Evolutionary conservation across 2,113 vertebrate genomes (phyloP), one percentile per base, ranked within the genome.

Genomic region (Acanthochromis polyacanthus): DNA sequence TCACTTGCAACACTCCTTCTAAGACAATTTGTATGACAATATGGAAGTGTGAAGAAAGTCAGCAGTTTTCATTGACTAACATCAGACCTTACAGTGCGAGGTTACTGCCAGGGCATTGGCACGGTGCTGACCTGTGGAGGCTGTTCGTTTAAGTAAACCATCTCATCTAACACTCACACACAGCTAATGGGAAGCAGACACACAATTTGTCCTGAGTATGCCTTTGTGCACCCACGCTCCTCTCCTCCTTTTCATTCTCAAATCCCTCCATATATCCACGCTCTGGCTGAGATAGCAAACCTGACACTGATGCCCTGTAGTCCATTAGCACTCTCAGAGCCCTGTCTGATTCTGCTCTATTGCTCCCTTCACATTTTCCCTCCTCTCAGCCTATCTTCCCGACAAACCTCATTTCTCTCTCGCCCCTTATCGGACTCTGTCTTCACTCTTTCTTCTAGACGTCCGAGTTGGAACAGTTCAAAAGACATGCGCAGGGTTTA

Each of bases 291-390:
- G 84, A 91, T 81, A 90, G 86, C 88, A 83, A 91, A 89, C 82
- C 88, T 93, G 92, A 94, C 90, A 93, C 91, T 78, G 90, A 88
- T 91, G 92, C 89, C 91, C 90, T 77, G 74, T 4, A 87, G 83
- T 93, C 91, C 90, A 93, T 93, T 93, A 93, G 81, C 71, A 63
- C 80, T 81, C 67, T 74, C 70, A 61, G 76, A 79, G 83, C 78
- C 63, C 62, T 10, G 57, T 74, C 72, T 53, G 60, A 76, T 51
- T 71, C 76, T 82, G 85, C 63, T 71, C 79, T 70, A 5, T 63
- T 72, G 78, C 84, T 84, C 81, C 80, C 71, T 80, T 86, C 75
- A 75, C 80, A 80, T 89, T 89, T 83, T 82, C 87, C 32, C 78
- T 88, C 80, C 81, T 81, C 85, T 90, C 77, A 61, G 66, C 58